Base-by-base conservation (phyloP, 2,797 vertebrate genomes). In the Tinamus major region DNA sequence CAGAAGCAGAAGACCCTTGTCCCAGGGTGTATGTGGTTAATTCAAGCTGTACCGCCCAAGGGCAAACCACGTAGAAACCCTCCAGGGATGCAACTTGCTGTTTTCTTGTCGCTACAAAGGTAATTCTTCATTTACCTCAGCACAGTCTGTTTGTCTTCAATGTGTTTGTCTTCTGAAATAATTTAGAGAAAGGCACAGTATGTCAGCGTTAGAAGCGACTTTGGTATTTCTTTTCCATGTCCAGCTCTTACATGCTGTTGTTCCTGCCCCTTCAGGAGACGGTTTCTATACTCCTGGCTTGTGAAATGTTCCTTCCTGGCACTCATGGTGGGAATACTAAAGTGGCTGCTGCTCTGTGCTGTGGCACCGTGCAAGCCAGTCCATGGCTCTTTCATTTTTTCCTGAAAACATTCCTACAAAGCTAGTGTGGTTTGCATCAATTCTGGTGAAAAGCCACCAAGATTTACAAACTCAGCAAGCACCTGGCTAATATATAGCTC, bases 101-200 rank as follows among this genome's bases (percentile, higher is more conserved):
- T 41, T 49, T 76, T 75, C 3, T 1, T 61, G 56, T 56, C 53
- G 15, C 4, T 10, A 8, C 23, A 37, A 16, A 42, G 29, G 7
- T 2, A 33, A 11, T 10, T 68, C 4, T 33, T 4, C 23, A 1
- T 26, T 56, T 48, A 2, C 23, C 8, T 18, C 59, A 41, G 1
- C 59, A 24, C 16, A 64, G 1, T 29, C 41, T 58, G 0, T 0
- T 11, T 46, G 41, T 4, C 35, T 14, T 7, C 41, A 56, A 5
- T 0, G 2, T 31, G 16, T 64, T 84, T 76, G n/a, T 27, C 27
- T 65, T 62, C 49, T 89, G 68, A 82, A 23, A 35, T 72, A 23
- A 20, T 27, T 23, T 17, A 31, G 41, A 26, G 59, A 33, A 9
- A 42, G 37, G 46, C 7, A 51, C 53, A 1, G 2, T 26, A 26